These are phyloP conservation scores for Pomacea maculata DNA, from an alignment of 1,140 invertebrate genomes.

Conservation along the genomic window DNA sequence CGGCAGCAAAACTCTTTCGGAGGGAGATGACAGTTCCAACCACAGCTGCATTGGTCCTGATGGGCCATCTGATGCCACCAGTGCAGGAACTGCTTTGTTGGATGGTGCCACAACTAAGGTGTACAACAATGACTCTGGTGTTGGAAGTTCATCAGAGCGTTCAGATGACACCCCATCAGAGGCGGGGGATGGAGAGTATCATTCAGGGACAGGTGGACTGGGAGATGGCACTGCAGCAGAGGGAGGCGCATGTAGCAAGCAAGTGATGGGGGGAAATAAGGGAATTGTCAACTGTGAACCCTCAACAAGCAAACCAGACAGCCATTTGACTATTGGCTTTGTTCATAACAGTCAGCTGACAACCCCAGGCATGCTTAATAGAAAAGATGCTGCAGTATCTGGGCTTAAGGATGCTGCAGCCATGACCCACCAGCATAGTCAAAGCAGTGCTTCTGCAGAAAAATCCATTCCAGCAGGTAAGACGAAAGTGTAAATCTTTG, in stretches of 20 bases:
- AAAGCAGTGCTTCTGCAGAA: too few relatives aligned
- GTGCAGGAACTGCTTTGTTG: conserved; percentile 36
- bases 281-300: conserved; percentile 5
- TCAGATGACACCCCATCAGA: conserved; percentile 60
- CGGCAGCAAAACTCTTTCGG: conserved; percentile 39
- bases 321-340: too few relatives aligned
- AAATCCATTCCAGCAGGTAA: too few relatives aligned
- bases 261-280: conserved; percentile 16
- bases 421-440: too few relatives aligned
- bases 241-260: conserved; percentile 8
- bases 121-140: conserved; percentile 58
- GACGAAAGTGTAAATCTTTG: too few relatives aligned
- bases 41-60: conserved; percentile 47
- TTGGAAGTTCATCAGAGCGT: conserved; percentile 58
- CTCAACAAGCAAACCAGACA: too few relatives aligned
- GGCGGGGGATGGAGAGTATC: conserved; percentile 54
- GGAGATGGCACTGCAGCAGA: background rate
- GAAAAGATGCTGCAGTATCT: too few relatives aligned
- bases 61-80: conserved; percentile 45
- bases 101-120: conserved; percentile 36
- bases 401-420: too few relatives aligned
- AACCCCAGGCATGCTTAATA: too few relatives aligned
- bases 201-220: conserved; percentile 22
- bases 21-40: conserved; percentile 47
- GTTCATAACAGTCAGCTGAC: too few relatives aligned